These are phyloP conservation scores for Platycercus adscitus DNA, from an alignment of 2,113 vertebrate genomes.

Conservation along the genomic window DNA sequence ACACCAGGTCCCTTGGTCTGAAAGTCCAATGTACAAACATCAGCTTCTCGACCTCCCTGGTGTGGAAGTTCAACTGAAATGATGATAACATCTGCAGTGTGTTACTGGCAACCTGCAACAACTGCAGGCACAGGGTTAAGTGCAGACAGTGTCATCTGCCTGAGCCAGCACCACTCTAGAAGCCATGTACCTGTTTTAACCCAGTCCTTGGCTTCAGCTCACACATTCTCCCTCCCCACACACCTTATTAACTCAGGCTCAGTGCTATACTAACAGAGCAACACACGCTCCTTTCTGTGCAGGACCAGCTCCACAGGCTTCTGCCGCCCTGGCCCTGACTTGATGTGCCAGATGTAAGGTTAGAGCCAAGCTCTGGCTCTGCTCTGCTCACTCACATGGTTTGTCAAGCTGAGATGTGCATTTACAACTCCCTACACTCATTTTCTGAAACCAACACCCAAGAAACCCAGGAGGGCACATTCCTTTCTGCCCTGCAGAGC, in stretches of 20 bases:
- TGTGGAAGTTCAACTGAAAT: accelerated
- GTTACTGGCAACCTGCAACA: not conserved
- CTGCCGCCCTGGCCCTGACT: not conserved
- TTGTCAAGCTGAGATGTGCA: not conserved
- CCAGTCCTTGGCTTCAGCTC: not conserved
- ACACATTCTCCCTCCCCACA: not conserved
- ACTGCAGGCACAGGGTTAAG: not conserved
- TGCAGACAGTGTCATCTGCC: not conserved
- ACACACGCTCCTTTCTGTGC: accelerated
- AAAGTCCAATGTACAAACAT: not conserved
- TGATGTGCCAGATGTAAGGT: not conserved
- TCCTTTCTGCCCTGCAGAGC: not conserved
- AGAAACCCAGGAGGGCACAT: not conserved
- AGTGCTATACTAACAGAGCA: not conserved
- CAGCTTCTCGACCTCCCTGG: not conserved
- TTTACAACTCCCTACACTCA: not conserved
- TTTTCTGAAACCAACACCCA: not conserved
- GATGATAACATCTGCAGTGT: accelerated
- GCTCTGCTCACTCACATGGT: not conserved
- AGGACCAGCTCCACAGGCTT: not conserved
- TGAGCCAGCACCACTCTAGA: not conserved
- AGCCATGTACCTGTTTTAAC: not conserved
- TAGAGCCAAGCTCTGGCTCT: not conserved
- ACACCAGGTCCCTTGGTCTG: not conserved
- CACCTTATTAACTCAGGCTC: accelerated